Evolutionary conservation across 2,797 vertebrate genomes (phyloP).

Genomic region (Helarctos malayanus): DNA sequence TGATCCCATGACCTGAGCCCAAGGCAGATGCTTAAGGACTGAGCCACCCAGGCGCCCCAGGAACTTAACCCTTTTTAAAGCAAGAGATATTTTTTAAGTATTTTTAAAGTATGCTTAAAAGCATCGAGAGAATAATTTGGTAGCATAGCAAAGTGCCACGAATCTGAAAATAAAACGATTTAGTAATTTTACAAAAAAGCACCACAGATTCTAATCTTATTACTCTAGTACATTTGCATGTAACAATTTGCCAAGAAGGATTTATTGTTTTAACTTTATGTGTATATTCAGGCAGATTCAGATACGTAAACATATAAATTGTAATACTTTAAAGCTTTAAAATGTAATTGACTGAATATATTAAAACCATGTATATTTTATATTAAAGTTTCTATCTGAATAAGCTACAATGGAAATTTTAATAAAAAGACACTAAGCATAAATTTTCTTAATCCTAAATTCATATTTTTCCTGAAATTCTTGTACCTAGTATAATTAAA

Average conservation of each 20-base stretch:
- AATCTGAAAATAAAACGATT: not conserved
- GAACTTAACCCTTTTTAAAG: not conserved
- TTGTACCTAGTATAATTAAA: not conserved
- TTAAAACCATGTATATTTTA: not conserved
- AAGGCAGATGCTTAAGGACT: too few relatives aligned
- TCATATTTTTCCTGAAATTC: slow-evolving; percentile 7
- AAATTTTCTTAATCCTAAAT: not conserved
- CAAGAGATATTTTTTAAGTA: not conserved
- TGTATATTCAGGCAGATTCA: not conserved
- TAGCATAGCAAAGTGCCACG: not conserved
- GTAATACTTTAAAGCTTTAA: not conserved
- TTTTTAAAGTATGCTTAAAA: not conserved
- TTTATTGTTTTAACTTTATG: not conserved
- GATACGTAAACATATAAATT: not conserved
- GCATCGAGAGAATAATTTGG: not conserved
- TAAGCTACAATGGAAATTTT: not conserved
- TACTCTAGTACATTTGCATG: not conserved
- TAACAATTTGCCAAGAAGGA: not conserved
- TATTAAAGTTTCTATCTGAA: not conserved
- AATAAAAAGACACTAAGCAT: not conserved
- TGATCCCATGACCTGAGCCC: too few relatives aligned
- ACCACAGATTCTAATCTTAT: not conserved
- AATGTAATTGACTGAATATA: not conserved
- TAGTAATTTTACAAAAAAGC: not conserved
- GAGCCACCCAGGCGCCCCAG: not conserved